Base-by-base conservation (phyloP, 2,888 invertebrate genomes). In the Pollenia angustigena region DNA sequence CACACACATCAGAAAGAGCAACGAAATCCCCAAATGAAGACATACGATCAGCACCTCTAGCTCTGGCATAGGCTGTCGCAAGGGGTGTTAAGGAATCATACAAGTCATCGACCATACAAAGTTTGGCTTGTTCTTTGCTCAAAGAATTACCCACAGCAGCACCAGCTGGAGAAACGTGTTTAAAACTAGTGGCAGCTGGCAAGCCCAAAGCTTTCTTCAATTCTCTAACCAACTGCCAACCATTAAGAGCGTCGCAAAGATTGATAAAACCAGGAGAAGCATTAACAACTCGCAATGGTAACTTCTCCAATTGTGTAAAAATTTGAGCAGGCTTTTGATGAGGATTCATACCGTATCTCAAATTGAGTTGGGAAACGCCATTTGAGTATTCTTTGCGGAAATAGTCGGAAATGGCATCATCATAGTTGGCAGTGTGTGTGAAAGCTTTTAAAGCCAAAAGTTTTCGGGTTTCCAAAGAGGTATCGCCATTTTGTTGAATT, bases 21-120 rank as follows among this genome's bases (percentile, higher is more conserved):
- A 99, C 95, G 93, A 99, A 99, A 94, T 99, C 99, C 0, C 99
- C 99, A 93, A 99, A 99, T 0, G 99, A 99, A 10, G 99, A 99
- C 99, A 99, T 99, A 76, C 99, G 95, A 94, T 99, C 99, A 16
- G 99, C 99, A 71, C 99, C 99, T 92, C 99, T 95, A 0, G 99
- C 99, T 82, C 99, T 95, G 0, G 99, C 99, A 94, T 99, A 99
- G 0, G 99, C 99, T 16, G 95, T 95, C 0, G 98, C 98, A 12
- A 99, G 91, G 0, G 98, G 98, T 0, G 97, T 96, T 88, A 99
- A 93, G 50, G 95, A 93, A 4, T 95, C 95, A 0, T 94, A 93
- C 62, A 99, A 91, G 93, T 99, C 99, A 69, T 97, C 96, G 4
- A 99, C 99, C 97, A 98, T 98, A 91, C 98, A 99, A 0, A 99